phyloP scores from a whole-genome alignment of 2,888 invertebrate species.

The Sesia bembeciformis region DNA sequence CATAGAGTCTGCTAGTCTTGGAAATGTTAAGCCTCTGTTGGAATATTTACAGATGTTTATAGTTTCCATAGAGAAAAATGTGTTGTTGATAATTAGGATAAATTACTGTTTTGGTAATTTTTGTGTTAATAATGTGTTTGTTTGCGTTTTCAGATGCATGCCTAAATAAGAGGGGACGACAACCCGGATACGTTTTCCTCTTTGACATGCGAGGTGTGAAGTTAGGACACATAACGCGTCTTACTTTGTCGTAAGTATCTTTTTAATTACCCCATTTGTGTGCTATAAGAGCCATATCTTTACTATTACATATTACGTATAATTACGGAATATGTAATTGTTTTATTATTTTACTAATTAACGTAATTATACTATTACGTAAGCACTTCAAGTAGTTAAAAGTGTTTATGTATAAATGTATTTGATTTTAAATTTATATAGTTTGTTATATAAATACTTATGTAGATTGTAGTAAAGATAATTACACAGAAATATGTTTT shows the following conservation, averaged over 20 bases:
- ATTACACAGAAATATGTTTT: not conserved
- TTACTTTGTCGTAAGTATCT: constrained; percentile 70
- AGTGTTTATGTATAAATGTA: too few relatives aligned
- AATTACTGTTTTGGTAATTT: constrained; percentile 5
- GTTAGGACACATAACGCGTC: constrained; percentile 73
- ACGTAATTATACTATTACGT: too few relatives aligned
- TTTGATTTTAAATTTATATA: too few relatives aligned
- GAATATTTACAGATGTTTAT: too few relatives aligned
- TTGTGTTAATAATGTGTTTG: constrained; percentile 1
- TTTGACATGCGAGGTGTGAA: constrained; percentile 80
- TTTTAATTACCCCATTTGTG: not conserved
- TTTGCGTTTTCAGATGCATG: constrained; percentile 63
- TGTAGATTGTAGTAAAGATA: not conserved
- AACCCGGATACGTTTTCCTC: constrained; percentile 77
- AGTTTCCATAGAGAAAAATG: too few relatives aligned
- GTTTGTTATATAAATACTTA: too few relatives aligned
- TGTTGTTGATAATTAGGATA: not conserved
- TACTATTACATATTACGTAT: not conserved
- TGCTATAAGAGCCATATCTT: not conserved
- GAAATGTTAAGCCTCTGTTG: too few relatives aligned
- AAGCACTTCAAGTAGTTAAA: too few relatives aligned
- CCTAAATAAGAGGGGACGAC: constrained; percentile 73
- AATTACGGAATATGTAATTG: not conserved
- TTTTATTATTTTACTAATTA: too few relatives aligned
- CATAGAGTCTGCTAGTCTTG: too few relatives aligned